These are phyloP conservation scores for Macrophya annulata DNA, from an alignment of 2,888 invertebrate species.

Conservation along the genomic window DNA sequence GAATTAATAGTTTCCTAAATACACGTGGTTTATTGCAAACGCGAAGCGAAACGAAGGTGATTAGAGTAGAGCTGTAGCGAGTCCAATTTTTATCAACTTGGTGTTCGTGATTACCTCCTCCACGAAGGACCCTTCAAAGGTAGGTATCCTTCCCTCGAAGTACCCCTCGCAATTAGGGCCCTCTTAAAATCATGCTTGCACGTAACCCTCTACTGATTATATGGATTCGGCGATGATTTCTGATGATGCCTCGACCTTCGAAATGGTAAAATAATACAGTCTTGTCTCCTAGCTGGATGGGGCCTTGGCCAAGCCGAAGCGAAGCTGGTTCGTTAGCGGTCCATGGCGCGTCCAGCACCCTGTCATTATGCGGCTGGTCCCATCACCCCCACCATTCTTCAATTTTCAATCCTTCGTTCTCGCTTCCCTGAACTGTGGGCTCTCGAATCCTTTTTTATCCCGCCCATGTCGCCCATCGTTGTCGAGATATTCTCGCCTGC, in stretches of 20 bases:
- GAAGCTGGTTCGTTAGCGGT: slow-evolving; percentile 76
- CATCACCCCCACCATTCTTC: slow-evolving; percentile 74
- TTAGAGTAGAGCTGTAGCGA: slow-evolving; percentile 26
- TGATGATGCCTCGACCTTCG: slow-evolving; percentile 72
- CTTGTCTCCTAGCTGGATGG: slow-evolving; percentile 73
- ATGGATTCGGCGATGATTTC: slow-evolving; percentile 76
- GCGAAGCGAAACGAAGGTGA: neutral
- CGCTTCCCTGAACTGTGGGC: slow-evolving; percentile 27
- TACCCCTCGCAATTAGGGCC: slow-evolving; percentile 54
- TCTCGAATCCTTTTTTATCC: slow-evolving; percentile 32
- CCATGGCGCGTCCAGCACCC: slow-evolving; percentile 74
- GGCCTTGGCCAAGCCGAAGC: slow-evolving; percentile 57
- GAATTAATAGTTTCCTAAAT: slow-evolving; percentile 17
- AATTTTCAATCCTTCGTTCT: slow-evolving; percentile 67
- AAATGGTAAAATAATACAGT: slow-evolving; percentile 76
- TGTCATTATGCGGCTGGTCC: slow-evolving; percentile 77
- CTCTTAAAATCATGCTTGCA: slow-evolving; percentile 72
- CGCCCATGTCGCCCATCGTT: slow-evolving; percentile 45
- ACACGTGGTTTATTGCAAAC: neutral
- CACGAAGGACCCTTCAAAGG: slow-evolving; percentile 24
- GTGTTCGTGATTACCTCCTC: slow-evolving; percentile 40
- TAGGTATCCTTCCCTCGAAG: slow-evolving; percentile 17
- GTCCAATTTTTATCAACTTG: slow-evolving; percentile 48
- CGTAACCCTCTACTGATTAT: slow-evolving; percentile 74
- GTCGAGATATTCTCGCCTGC: slow-evolving; percentile 14